Percentiles rank a stretch among this genome's conserved stretches.
Evolutionary conservation across 2,888 invertebrate genomes (phyloP).

Genomic region (Dasysyrphus albostriatus): DNA sequence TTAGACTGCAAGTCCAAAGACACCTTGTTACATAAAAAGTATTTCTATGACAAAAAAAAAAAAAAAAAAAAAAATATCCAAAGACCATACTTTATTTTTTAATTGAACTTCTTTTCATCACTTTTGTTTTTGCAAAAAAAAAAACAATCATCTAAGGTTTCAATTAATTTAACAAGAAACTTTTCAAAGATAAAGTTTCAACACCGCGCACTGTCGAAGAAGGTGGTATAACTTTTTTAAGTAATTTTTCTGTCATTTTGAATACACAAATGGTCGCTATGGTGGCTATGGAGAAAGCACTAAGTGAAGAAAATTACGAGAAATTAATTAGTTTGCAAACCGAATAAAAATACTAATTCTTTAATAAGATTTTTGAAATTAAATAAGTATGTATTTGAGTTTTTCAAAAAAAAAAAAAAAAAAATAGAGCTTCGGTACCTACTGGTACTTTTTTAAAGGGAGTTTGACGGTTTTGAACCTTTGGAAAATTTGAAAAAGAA

Average conservation of each 20-base stretch:
- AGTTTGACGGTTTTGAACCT: too few species aligned
- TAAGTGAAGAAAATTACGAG: neutral
- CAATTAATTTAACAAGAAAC: conserved; percentile 53
- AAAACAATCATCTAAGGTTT: conserved; percentile 36
- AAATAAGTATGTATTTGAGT: neutral
- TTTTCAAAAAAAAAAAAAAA: neutral
- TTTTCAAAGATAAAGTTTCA: conserved; percentile 52
- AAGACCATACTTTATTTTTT: conserved; percentile 19
- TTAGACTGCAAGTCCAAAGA: neutral
- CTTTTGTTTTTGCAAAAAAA: conserved; percentile 8
- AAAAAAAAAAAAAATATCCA: neutral
- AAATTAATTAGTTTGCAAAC: conserved; percentile 11
- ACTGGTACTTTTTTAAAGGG: neutral
- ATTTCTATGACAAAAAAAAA: neutral
- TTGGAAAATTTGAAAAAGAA: too few species aligned
- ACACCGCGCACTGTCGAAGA: neutral
- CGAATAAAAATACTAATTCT: neutral
- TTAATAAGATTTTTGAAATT: neutral
- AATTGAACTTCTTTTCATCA: conserved; percentile 32
- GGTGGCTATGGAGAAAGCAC: neutral
- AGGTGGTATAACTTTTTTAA: conserved; percentile 16
- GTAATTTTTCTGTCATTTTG: conserved; percentile 3
- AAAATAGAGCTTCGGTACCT: too few species aligned
- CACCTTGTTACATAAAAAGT: neutral
- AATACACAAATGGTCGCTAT: neutral